phyloP scores from a whole-genome alignment of 2,113 vertebrate genomes.

The Nerophis lumbriciformis region DNA sequence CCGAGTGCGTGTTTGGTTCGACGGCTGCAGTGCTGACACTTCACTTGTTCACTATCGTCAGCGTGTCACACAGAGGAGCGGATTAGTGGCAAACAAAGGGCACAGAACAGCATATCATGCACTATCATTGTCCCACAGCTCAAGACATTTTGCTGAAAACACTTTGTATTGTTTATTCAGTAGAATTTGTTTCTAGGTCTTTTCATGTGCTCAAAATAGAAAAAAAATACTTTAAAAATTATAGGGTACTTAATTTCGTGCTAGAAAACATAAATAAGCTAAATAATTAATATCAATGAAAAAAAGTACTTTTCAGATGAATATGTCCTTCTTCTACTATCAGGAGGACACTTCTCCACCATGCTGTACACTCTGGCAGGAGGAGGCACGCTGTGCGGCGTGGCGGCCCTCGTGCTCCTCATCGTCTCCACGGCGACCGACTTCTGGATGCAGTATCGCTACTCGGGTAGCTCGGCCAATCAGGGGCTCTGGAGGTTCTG shows the following conservation, averaged over 20 bases:
- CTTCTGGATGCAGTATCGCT: slow-evolving; percentile 81
- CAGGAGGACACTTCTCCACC: slow-evolving; percentile 51
- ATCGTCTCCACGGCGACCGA: slow-evolving; percentile 78
- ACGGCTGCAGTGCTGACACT: slow-evolving; percentile 54
- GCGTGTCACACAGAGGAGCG: slow-evolving; percentile 30
- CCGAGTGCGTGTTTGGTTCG: slow-evolving; percentile 25
- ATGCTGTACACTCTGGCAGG: slow-evolving; percentile 74
- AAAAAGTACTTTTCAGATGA: neutral
- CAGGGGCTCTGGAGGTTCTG: slow-evolving; percentile 83
- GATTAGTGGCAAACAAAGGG: slow-evolving; percentile 58
- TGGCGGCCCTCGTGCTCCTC: slow-evolving; percentile 75
- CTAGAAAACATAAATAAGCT: no score
- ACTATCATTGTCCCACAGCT: slow-evolving; percentile 43
- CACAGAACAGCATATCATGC: slow-evolving; percentile 49
- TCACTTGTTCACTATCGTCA: slow-evolving; percentile 44
- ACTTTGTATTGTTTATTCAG: neutral
- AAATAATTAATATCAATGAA: no score
- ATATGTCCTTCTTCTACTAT: neutral
- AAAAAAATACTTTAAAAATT: no score
- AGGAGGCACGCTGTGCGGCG: slow-evolving; percentile 76
- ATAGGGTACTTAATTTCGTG: no score
- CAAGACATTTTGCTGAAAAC: slow-evolving; percentile 26
- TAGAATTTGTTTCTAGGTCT: neutral
- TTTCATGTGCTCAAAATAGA: no score
- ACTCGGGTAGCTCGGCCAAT: slow-evolving; percentile 70